A percentile compares a stretch with the other conserved stretches of the same genome.
Conservation (phyloP, 2,797 vertebrate species). For the Siniperca obscura region DNA sequence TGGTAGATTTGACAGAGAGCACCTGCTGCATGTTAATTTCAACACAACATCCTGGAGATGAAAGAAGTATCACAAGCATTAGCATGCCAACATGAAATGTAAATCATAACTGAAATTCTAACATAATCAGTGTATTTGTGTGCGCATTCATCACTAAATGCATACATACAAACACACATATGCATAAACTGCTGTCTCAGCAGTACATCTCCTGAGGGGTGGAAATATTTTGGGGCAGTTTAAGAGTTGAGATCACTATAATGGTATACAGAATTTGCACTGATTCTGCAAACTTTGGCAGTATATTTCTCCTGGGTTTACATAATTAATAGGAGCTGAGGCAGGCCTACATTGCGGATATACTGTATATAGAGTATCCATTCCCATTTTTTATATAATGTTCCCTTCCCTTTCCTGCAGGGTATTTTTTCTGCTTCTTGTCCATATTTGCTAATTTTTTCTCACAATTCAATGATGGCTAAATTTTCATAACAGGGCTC, state of each 20-base stretch:
- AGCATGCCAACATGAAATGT: slow-evolving; percentile 36
- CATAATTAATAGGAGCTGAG: slow-evolving; percentile 56
- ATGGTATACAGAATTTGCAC: slow-evolving; percentile 39
- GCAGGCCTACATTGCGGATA: slow-evolving; percentile 42
- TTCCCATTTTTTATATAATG: not conserved
- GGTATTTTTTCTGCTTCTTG: not conserved
- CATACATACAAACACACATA: slow-evolving; percentile 6
- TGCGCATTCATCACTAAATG: not conserved
- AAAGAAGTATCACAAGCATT: slow-evolving; percentile 22
- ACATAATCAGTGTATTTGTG: slow-evolving; percentile 15
- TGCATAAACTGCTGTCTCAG: slow-evolving; percentile 41
- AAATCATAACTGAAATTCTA: slow-evolving; percentile 17
- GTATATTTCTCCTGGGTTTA: slow-evolving; percentile 35
- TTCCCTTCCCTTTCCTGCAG: not conserved
- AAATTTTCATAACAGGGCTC: not conserved
- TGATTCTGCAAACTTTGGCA: slow-evolving; percentile 51
- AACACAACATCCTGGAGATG: slow-evolving; percentile 25
- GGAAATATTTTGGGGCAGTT: slow-evolving; percentile 33
- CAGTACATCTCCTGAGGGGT: not conserved
- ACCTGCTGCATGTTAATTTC: slow-evolving; percentile 26
- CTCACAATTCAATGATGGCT: not conserved
- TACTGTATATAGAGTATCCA: slow-evolving; percentile 18
- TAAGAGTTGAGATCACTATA: slow-evolving; percentile 24
- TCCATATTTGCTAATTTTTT: not conserved
- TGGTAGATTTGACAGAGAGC: slow-evolving; percentile 6